Percentiles rank a stretch among this genome's conserved stretches.
Conservation (phyloP, 2,797 vertebrate genomes). For the Danio jaintianensis region DNA sequence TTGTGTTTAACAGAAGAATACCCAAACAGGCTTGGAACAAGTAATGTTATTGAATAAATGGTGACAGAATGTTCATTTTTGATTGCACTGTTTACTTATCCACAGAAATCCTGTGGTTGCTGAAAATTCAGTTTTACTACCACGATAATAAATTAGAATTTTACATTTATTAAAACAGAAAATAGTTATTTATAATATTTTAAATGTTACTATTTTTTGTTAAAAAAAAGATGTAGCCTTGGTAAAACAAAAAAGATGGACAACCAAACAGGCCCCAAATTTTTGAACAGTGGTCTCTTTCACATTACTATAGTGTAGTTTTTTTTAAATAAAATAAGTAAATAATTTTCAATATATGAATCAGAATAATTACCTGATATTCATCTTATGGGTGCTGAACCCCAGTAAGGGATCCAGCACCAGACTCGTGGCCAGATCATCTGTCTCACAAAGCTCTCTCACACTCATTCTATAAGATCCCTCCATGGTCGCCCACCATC, state of each 20-base stretch:
- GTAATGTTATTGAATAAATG: no score
- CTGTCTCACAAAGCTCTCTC: conserved; percentile 91
- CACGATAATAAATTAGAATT: not conserved
- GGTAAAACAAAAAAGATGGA: no score
- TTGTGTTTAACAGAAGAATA: no score
- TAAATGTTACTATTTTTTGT: not conserved
- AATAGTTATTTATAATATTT: not conserved
- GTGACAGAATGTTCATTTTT: not conserved
- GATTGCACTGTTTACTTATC: no score
- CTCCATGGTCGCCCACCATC: conserved; percentile 87
- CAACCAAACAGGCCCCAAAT: not conserved
- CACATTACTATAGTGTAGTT: not conserved
- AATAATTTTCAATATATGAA: no score
- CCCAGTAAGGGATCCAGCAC: conserved; percentile 89
- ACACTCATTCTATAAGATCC: conserved; percentile 92
- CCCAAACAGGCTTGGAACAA: no score
- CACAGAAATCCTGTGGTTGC: no score
- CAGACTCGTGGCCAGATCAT: conserved; percentile 91
- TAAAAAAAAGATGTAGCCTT: not conserved
- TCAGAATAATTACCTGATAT: conserved; percentile 81
- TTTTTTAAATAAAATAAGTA: not conserved
- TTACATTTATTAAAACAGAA: not conserved
- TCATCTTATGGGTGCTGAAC: conserved; percentile 96
- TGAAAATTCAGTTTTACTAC: not conserved
- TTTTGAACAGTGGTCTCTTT: not conserved